Percentiles rank a stretch among this genome's conserved stretches.
Conservation (phyloP, 2,113 vertebrate genomes). For the Cricetomys ansorgei region DNA sequence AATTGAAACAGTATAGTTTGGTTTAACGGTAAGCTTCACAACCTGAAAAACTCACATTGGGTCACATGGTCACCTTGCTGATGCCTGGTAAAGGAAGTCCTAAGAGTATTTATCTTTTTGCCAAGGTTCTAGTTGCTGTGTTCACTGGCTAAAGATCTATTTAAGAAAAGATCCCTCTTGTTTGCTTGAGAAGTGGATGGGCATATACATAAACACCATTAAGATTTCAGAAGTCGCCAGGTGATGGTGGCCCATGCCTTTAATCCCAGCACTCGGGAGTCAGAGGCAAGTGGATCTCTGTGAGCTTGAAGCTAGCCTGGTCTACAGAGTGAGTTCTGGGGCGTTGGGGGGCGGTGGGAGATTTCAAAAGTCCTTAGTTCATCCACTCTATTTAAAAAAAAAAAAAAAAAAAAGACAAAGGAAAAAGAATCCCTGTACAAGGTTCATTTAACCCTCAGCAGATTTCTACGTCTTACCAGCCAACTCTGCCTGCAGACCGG, state of each 20-base stretch:
- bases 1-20: background rate
- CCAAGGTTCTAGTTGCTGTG: background rate
- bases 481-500: background rate
- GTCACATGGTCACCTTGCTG: background rate
- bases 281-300: no score
- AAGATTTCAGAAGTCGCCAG: background rate
- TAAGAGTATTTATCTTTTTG: background rate
- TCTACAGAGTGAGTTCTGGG: no score
- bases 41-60: background rate
- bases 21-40: background rate
- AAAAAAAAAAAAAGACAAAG: background rate
- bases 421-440: background rate
- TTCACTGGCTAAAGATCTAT: background rate
- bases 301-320: no score
- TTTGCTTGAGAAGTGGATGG: background rate
- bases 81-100: background rate
- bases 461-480: background rate
- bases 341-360: no score
- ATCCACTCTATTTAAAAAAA: background rate
- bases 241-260: no score
- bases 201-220: background rate
- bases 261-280: no score
- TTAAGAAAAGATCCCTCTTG: constrained; percentile 14
- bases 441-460: background rate
- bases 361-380: no score